These are phyloP conservation scores for Ellobius talpinus DNA, from an alignment of 2,113 vertebrate genomes.

Conservation along the genomic window DNA sequence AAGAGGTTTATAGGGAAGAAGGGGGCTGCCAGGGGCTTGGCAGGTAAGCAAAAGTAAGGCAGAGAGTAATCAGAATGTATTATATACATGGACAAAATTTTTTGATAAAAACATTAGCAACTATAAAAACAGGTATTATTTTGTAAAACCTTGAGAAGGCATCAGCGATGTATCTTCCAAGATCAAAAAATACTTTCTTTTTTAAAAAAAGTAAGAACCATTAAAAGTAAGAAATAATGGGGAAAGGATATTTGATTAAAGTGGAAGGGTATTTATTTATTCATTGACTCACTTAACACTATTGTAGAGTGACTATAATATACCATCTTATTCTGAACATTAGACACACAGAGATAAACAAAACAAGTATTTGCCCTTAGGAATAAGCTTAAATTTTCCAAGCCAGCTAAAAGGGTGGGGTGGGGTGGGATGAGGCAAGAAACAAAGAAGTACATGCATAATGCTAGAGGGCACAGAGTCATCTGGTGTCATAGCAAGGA, in stretches of 20 bases:
- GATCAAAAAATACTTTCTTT: neutral
- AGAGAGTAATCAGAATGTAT: neutral
- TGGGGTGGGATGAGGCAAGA: neutral
- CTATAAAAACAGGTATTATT: neutral
- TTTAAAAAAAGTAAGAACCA: neutral
- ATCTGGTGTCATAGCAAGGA: neutral
- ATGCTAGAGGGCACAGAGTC: neutral
- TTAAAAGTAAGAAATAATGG: neutral
- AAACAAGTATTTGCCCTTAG: neutral
- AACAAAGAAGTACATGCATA: neutral
- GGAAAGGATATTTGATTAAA: neutral
- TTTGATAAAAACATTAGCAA: neutral
- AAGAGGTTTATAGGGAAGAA: neutral
- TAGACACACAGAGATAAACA: neutral
- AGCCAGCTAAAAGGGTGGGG: neutral
- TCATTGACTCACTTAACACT: conserved; percentile 33
- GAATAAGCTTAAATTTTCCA: neutral
- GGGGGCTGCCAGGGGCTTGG: neutral
- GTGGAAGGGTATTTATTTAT: neutral
- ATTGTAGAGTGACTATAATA: neutral
- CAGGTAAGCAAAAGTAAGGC: neutral
- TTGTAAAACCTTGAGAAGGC: neutral
- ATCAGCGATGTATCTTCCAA: conserved; percentile 11
- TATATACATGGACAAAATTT: neutral
- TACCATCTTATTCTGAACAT: neutral